These are phyloP conservation scores for Globodera rostochiensis DNA, from an alignment of 1,140 invertebrate species.

Conservation along the genomic window DNA sequence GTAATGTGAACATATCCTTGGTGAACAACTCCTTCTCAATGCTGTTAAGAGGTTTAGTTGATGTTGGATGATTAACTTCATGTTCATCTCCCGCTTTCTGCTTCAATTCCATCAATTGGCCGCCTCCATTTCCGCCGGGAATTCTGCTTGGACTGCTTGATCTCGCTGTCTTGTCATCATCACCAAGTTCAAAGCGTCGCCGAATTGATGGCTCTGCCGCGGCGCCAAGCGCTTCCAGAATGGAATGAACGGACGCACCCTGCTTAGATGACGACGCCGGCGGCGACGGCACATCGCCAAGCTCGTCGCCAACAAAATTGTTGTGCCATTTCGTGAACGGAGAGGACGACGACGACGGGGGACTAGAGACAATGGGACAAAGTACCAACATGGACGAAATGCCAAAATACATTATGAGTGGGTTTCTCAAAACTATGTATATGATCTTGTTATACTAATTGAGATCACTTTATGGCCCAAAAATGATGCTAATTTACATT, in stretches of 20 bases:
- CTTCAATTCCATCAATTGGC: not conserved
- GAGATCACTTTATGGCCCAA: too few relatives aligned
- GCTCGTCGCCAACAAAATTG: not conserved
- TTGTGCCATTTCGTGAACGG: constrained; percentile 6
- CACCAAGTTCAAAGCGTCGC: not conserved
- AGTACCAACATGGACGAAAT: not conserved
- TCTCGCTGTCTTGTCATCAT: not conserved
- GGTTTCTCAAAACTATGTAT: too few relatives aligned
- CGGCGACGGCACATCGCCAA: not conserved
- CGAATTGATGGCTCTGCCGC: constrained; percentile 9
- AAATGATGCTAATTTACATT: too few relatives aligned
- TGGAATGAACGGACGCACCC: constrained; percentile 1
- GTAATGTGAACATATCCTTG: constrained; percentile 11
- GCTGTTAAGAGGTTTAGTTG: not conserved
- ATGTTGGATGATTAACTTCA: too few relatives aligned
- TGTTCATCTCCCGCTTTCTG: not conserved
- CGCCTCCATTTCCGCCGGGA: not conserved
- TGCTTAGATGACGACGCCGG: not conserved
- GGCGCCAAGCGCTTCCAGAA: constrained; percentile 9
- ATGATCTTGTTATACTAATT: too few relatives aligned
- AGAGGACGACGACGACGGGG: not conserved
- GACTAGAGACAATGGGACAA: constrained; percentile 16
- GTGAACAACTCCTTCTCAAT: not conserved
- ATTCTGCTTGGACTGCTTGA: not conserved
- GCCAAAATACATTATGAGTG: too few relatives aligned